Evolutionary conservation across 2,888 invertebrate genomes (phyloP), one percentile per base, ranked within the genome.

Genomic region (Neria commutata): DNA sequence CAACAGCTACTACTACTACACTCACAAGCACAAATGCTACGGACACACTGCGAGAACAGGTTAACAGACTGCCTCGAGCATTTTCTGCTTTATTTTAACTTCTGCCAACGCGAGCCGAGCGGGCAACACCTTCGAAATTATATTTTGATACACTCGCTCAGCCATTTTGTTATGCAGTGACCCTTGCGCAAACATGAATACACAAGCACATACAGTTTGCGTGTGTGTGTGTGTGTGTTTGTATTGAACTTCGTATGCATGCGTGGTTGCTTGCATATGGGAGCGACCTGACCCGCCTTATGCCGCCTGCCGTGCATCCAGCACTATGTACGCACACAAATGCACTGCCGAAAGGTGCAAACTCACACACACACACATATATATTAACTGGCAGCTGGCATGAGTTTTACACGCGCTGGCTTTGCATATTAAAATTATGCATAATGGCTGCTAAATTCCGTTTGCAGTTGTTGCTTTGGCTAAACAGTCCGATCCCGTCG

Each of bases 381-480:
- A 42, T 3, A 21, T 17, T 42, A 5, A n/a, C n/a, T 6, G 21
- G 21, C 42, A 19, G 42, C 6, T 19, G 21, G 21, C 42, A 14
- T 42, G 42, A 42, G 42, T 42, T 42, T 21, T 14, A 42, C 42
- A 5, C 3, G 17, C 5, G 42, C 42, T 42, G 42, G 21, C 42
- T 42, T 42, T 42, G 42, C 42, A 42, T 42, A 42, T 19, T 42
- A 42, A 42, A 29, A 42, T 19, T 19, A 42, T n/a, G n/a, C n/a
- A 42, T 42, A 6, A 42, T 42, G 3, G 21, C 21, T 42, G 19
- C 14, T 17, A 21, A 29, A 6, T 37, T 14, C 37, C n/a, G 37
- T 37, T 37, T 10, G 10, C 37, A 37, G n/a, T 37, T 37, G 37
- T 37, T 37, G n/a, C 37, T 37, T 37, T 37, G 8, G 14, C n/a